phyloP scores from a whole-genome alignment of 2,113 vertebrate genomes.

The Girardinichthys multiradiatus region DNA sequence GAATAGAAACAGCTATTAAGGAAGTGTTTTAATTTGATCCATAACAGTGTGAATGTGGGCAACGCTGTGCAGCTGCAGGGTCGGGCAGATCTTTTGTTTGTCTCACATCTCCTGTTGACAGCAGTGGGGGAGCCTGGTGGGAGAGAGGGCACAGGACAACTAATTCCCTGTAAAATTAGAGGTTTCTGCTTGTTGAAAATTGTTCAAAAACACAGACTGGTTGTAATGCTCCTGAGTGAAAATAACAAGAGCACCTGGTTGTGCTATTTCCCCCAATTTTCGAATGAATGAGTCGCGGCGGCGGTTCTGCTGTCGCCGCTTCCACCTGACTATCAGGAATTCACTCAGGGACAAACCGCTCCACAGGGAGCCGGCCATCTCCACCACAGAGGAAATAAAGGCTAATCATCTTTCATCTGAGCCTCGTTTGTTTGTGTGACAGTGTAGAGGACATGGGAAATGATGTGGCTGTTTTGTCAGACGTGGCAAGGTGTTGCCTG shows the following conservation, averaged over 20 bases:
- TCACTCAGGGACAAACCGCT: neutral
- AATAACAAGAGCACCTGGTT: slow-evolving; percentile 52
- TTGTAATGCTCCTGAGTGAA: slow-evolving; percentile 18
- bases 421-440: slow-evolving; percentile 6
- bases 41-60: neutral
- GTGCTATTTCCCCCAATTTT: slow-evolving; percentile 52
- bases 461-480: neutral
- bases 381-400: slow-evolving; percentile 10
- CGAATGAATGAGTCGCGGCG: slow-evolving; percentile 38
- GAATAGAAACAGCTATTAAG: neutral
- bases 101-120: slow-evolving; percentile 11
- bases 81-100: neutral
- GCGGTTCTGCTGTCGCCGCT: neutral
- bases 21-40: neutral
- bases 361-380: neutral
- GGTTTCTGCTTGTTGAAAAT: slow-evolving; percentile 27
- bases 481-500: neutral
- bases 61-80: slow-evolving; percentile 4
- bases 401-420: slow-evolving; percentile 30
- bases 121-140: neutral
- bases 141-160: neutral
- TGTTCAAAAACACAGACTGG: slow-evolving; percentile 26
- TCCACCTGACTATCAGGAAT: slow-evolving; percentile 33
- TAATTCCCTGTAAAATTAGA: slow-evolving; percentile 23
- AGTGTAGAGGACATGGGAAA: neutral